Evolutionary conservation across 1,140 invertebrate species (phyloP).

Genomic region (Drosophila teissieri): DNA sequence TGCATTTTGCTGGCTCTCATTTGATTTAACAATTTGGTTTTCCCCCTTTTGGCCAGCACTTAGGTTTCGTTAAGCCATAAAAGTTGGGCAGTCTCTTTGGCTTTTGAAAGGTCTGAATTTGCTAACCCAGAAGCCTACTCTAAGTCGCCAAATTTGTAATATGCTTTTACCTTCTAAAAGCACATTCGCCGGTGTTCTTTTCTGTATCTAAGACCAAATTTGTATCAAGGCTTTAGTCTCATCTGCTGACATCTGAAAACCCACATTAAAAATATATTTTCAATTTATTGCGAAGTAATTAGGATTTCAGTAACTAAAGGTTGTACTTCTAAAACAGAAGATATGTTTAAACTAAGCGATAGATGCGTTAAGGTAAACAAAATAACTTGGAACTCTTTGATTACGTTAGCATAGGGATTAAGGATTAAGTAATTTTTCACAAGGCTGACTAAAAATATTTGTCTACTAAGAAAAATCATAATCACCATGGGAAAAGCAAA

Average conservation of each 20-base stretch:
- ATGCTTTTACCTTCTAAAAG: neutral
- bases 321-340: neutral
- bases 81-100: conserved; percentile 23
- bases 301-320: neutral
- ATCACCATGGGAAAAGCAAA: conserved; percentile 1
- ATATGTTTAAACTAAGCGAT: neutral
- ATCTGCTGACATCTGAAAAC: too few species aligned
- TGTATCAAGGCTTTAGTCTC: too few species aligned
- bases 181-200: too few species aligned
- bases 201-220: too few species aligned
- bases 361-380: neutral
- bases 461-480: neutral
- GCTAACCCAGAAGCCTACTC: neutral
- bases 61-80: conserved; percentile 30
- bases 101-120: conserved; percentile 6
- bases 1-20: conserved; percentile 12
- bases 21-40: conserved; percentile 21
- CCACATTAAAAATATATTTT: too few species aligned
- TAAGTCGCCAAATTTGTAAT: neutral
- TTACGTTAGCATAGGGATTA: neutral
- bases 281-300: too few species aligned
- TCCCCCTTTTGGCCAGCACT: conserved; percentile 14
- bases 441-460: neutral
- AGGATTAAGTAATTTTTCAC: too few species aligned
- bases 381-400: neutral